These are phyloP conservation scores for Calypte anna DNA, from an alignment of 2,113 vertebrate genomes.

Conservation along the genomic window DNA sequence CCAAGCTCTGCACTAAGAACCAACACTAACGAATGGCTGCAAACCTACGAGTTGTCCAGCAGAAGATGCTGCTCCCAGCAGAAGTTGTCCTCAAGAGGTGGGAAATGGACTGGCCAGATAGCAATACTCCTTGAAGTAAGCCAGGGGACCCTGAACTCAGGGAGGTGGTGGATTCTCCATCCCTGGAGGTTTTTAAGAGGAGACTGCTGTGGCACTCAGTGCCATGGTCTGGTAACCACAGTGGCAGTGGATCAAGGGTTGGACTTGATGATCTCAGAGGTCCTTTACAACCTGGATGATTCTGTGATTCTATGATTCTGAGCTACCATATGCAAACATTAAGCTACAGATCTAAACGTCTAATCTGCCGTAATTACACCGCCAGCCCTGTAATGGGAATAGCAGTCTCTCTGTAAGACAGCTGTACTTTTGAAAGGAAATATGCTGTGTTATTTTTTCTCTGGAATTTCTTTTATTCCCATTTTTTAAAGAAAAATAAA, in stretches of 20 bases:
- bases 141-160: not conserved
- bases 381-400: not conserved
- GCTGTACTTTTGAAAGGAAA: not conserved
- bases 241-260: no score
- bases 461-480: not conserved
- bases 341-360: not conserved
- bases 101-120: not conserved
- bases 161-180: no score
- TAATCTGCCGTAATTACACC: not conserved
- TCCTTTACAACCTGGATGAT: no score
- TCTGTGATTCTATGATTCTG: no score
- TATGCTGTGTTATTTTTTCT: not conserved
- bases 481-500: not conserved
- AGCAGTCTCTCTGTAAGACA: not conserved
- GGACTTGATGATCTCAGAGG: no score
- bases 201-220: no score
- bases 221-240: no score
- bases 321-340: not conserved
- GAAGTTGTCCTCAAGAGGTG: not conserved
- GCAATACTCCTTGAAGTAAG: not conserved
- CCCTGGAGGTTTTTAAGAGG: no score
- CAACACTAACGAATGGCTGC: not conserved
- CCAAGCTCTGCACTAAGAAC: not conserved
- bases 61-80: not conserved
- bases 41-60: not conserved